phyloP scores from a whole-genome alignment of 2,797 vertebrate species.

The Coilia nasus region DNA sequence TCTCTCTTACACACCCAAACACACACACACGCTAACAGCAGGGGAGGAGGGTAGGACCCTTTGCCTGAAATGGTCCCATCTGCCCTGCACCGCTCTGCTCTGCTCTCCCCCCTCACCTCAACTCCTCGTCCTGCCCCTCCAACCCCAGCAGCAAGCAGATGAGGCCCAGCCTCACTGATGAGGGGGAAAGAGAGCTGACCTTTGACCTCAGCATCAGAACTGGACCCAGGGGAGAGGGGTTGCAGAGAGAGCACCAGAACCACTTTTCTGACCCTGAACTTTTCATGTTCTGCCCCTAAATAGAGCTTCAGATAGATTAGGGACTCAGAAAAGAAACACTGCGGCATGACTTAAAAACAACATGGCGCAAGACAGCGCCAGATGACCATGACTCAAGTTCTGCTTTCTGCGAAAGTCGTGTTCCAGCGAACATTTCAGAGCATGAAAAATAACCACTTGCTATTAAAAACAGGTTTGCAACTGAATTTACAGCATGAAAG shows the following conservation, averaged over 20 bases:
- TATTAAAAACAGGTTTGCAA: no score
- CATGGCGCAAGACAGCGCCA: no score
- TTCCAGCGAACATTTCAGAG: no score
- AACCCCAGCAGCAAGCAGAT: background rate
- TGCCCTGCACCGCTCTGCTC: background rate
- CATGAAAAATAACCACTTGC: no score
- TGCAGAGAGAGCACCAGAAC: background rate
- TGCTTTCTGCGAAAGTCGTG: no score
- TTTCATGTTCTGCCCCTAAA: no score
- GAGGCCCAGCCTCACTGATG: background rate
- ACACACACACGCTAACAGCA: conserved; percentile 25
- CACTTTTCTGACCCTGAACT: background rate
- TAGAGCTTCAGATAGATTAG: background rate
- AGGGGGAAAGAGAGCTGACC: background rate
- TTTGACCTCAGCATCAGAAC: background rate
- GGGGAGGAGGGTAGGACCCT: conserved; percentile 31
- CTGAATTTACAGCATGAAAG: no score
- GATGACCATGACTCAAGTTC: no score
- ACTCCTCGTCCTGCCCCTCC: background rate
- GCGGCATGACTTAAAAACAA: no score
- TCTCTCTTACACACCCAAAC: background rate
- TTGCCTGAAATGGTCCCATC: conserved; percentile 25
- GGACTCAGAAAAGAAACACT: background rate
- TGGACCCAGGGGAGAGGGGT: background rate
- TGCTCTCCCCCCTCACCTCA: background rate